Evolutionary conservation across 2,113 vertebrate genomes (phyloP), one percentile per base, ranked within the genome.

Genomic region (Amazona guildingii): DNA sequence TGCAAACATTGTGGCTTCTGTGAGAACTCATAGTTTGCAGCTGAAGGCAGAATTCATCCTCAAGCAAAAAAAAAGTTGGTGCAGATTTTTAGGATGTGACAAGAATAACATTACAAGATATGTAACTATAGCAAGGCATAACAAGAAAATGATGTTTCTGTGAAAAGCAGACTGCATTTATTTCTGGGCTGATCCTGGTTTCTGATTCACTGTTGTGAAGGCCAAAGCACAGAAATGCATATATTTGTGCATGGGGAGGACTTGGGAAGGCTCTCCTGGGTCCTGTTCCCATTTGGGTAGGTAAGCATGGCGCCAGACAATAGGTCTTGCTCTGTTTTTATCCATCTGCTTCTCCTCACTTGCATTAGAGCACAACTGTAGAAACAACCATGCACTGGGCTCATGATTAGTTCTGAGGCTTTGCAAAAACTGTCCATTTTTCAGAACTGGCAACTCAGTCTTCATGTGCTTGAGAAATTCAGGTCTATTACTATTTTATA

Each of bases 151-250:
- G 49, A 72, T 74, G 79, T 90, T 95, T 93, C 90, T 93, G 90
- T 95, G 92, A 93, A 95, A 97, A 95, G 82, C 84, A 86, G 78
- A 88, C 94, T 95, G 75, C 46, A 83, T 83, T 92, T 96, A 90
- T 92, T 96, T 86, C 90, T 81, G 39, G 61, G 76, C 61, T 76
- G 90, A 94, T 95, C 39, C 64, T 83, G 52, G 41, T 87, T 91
- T 95, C 89, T 91, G 84, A 87, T 89, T 94, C 78, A 78, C 48
- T 86, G 90, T 61, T 13, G 17, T 84, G 69, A 92, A 94, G 92
- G 76, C 86, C 83, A 88, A 82, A 90, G 64, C 39, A 27, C 16
- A 93, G 80, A 83, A 91, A 49, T 75, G 73, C 29, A n/a, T 88
- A 28, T 90, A 72, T 75, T 88, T 88, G 27, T 87, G 62, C 66